These are phyloP conservation scores for Xyrichtys novacula DNA, from an alignment of 2,797 vertebrate genomes.

Conservation along the genomic window DNA sequence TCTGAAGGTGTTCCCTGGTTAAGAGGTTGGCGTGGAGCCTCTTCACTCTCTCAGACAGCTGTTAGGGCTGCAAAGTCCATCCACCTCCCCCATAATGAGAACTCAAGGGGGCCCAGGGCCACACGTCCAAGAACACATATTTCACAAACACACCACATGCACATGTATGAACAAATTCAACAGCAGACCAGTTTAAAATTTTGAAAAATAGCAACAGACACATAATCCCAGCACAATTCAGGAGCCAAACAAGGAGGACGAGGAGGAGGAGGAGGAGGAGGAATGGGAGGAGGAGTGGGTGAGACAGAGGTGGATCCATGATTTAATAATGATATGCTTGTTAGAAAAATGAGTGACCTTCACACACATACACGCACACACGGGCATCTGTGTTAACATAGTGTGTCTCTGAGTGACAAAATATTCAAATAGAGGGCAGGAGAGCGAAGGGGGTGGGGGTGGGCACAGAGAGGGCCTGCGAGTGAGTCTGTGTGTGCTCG, in stretches of 20 bases:
- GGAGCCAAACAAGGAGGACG: slow-evolving; percentile 25
- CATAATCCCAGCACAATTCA: slow-evolving; percentile 13
- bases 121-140: slow-evolving; percentile 1
- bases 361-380: slow-evolving; percentile 25
- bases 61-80: slow-evolving; percentile 59
- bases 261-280: slow-evolving; percentile 11
- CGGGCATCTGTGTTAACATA: slow-evolving; percentile 35
- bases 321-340: slow-evolving; percentile 60
- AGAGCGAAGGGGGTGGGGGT: slow-evolving; percentile 1
- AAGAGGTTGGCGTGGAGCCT: slow-evolving; percentile 45
- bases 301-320: slow-evolving; percentile 41
- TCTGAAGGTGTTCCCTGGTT: slow-evolving; percentile 46
- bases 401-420: slow-evolving; percentile 44
- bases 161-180: slow-evolving; percentile 18
- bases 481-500: slow-evolving; percentile 7
- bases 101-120: slow-evolving; percentile 59
- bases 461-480: neutral
- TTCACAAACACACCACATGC: slow-evolving; percentile 9
- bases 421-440: slow-evolving; percentile 62
- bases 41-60: slow-evolving; percentile 76
- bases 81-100: slow-evolving; percentile 76
- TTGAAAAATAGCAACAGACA: neutral
- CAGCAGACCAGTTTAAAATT: neutral
- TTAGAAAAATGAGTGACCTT: slow-evolving; percentile 64
- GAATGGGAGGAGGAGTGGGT: slow-evolving; percentile 20